A percentile compares a stretch with the other conserved stretches of the same genome.
Conservation (phyloP, 2,113 vertebrate species). For the Chauna torquata region DNA sequence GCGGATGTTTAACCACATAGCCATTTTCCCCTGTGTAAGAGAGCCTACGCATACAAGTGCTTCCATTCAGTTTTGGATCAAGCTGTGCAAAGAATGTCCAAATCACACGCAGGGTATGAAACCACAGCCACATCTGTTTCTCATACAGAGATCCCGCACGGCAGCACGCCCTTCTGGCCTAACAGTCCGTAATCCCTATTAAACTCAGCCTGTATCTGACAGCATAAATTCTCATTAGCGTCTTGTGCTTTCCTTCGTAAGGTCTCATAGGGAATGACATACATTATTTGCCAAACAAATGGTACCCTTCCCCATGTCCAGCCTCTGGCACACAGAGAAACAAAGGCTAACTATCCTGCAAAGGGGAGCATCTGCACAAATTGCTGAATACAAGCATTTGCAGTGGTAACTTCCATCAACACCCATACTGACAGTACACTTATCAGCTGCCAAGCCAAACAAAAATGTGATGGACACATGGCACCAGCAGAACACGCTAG, state of each 20-base stretch:
- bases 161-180: neutral
- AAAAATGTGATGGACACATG: neutral
- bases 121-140: neutral
- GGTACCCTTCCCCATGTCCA: neutral
- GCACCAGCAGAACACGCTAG: neutral
- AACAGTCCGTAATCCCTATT: neutral
- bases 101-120: neutral
- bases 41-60: neutral
- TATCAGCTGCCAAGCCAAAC: neutral
- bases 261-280: neutral
- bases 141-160: neutral
- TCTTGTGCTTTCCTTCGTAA: neutral
- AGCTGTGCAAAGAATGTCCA: neutral
- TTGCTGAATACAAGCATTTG: neutral
- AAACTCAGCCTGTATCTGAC: neutral
- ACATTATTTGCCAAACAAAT: neutral
- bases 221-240: neutral
- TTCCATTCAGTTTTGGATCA: neutral
- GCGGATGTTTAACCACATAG: neutral
- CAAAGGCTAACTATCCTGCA: neutral
- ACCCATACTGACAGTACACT: neutral
- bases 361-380: rapidly evolving
- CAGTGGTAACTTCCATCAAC: neutral
- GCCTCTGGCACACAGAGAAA: neutral
- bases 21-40: neutral